Evolutionary conservation across 2,888 invertebrate genomes (phyloP).

Genomic region (Stomorhina lunata): DNA sequence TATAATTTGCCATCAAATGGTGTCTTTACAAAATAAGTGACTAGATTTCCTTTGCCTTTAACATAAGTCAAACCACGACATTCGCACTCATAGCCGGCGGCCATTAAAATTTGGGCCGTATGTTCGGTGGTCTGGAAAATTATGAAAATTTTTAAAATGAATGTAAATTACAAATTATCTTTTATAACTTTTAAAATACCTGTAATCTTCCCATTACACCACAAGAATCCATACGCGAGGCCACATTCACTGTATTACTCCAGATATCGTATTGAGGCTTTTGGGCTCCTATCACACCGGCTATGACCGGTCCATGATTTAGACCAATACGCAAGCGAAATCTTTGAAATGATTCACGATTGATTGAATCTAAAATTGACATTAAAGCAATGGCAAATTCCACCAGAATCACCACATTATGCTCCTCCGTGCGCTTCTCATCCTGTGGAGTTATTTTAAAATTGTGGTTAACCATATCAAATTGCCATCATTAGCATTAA

Average conservation of each 20-base stretch:
- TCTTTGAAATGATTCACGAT: constrained; percentile 97
- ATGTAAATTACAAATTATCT: background rate
- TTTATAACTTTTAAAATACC: constrained; percentile 78
- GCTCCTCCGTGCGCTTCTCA: constrained; percentile 88
- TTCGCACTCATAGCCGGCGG: constrained; percentile 92
- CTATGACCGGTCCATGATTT: constrained; percentile 86
- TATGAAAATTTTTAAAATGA: background rate
- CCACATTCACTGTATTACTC: constrained; percentile 99
- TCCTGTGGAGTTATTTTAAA: no score
- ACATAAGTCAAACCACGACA: constrained; percentile 95
- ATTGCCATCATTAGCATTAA: background rate
- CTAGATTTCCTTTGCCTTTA: constrained; percentile 95
- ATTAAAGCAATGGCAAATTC: constrained; percentile 96
- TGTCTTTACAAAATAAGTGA: constrained; percentile 95
- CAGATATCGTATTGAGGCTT: constrained; percentile 99
- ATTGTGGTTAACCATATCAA: background rate
- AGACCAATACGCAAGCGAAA: constrained; percentile 93
- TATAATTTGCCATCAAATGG: constrained; percentile 84
- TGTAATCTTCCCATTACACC: constrained; percentile 93
- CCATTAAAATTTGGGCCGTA: constrained; percentile 90
- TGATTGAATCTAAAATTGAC: constrained; percentile 95
- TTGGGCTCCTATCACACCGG: constrained; percentile 97
- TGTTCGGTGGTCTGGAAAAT: constrained; percentile 86
- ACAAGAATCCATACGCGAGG: constrained; percentile 98
- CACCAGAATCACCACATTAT: constrained; percentile 93